A percentile compares a stretch with the other conserved stretches of the same genome.
Conservation (phyloP, 2,113 vertebrate genomes). For the Octodon degus region DNA sequence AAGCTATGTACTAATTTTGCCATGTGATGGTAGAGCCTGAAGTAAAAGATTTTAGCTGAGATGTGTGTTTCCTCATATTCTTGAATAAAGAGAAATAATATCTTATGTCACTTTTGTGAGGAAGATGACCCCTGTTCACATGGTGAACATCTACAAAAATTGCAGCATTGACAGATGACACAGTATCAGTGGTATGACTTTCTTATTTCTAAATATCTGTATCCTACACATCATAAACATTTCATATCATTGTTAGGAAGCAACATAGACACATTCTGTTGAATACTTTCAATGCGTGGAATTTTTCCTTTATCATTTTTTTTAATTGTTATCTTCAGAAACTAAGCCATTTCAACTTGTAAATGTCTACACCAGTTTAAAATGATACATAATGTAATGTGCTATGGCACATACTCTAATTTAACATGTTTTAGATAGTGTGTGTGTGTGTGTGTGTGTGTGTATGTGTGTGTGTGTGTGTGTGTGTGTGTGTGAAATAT, state of each 20-base stretch:
- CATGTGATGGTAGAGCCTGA: background rate
- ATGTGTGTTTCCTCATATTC: background rate
- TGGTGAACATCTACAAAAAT: background rate
- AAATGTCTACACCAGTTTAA: background rate
- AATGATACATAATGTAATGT: background rate
- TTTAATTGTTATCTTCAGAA: background rate
- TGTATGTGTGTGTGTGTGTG: too few relatives aligned
- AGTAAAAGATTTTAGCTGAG: background rate
- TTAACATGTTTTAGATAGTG: too few relatives aligned
- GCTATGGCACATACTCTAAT: background rate
- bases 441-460: too few relatives aligned
- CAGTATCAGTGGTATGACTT: background rate
- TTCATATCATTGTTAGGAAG: conserved; percentile 36
- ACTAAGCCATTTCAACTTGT: background rate
- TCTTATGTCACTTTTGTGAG: background rate
- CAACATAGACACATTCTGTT: conserved; percentile 40
- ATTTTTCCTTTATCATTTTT: background rate
- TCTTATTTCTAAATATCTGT: conserved; percentile 62
- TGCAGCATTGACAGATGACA: background rate
- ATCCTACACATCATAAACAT: background rate
- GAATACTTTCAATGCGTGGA: background rate
- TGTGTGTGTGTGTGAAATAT: rapidly evolving
- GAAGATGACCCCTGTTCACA: background rate
- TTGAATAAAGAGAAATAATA: background rate
- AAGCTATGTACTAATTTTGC: background rate